Evolutionary conservation across 1,140 invertebrate genomes (phyloP), one percentile per base, ranked within the genome.

Genomic region (Aphidius gifuensis): DNA sequence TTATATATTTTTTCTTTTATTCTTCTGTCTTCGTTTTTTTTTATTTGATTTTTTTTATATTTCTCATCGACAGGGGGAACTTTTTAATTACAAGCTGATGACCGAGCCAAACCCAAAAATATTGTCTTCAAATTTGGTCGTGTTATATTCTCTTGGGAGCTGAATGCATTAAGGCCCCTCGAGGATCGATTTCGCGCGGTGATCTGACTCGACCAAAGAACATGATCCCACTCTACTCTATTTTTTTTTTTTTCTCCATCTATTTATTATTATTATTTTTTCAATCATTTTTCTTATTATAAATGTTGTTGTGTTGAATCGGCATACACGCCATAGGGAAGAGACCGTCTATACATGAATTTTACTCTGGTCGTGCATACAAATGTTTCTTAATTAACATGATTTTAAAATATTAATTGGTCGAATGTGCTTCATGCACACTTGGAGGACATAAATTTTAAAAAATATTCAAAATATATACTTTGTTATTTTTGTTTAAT

Each of bases 81-180:
- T 80, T 80, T 23, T 79, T 80, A 80, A 80, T 80, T 80, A 80
- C 78, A 70, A 79, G 73, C 73, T 77, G 76, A 78, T 80, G 76
- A 80, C 75, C 73, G 75, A 79, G 76, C 77, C 76, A 72, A 77
- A 77, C 71, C 72, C 68, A 69, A 77, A 78, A 79, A 78, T 80
- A 80, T 75, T 78, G 75, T 79, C 75, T 78, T 76, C 73, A 44
- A 32, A 23, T 60, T 62, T 43, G 47, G 48, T 61, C 55, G 60
- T 61, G 40, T 66, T 63, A 23, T 39, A 43, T 40, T 43, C n/a
- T 54, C 49, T 55, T 50, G 49, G 39, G 64, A 56, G 39, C 54
- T 44, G 50, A 60, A 56, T 62, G 60, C 57, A 66, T 62, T 62
- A 59, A 42, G 47, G 46, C 3, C 53, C 51, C 47, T 40, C 21